Base-by-base conservation (phyloP, 2,888 invertebrate species). In the Ecliptopera silaceata region DNA sequence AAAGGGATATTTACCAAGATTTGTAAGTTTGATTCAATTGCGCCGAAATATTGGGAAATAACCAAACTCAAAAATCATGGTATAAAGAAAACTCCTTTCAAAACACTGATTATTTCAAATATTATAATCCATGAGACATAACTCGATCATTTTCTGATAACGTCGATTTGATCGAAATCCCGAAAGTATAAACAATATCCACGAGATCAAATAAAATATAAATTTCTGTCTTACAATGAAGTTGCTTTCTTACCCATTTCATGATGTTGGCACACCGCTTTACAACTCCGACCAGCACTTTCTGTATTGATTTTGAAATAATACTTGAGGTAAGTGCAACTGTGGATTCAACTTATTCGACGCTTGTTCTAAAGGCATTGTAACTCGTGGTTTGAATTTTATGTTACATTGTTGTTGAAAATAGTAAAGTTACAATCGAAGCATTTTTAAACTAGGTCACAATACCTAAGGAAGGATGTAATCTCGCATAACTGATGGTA, bases 231-330 rank as follows among this genome's bases (percentile, higher is more conserved):
- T 36, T 43, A 31, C 43, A 31, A 26, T 54, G 29, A 15, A 36
- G 36, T 15, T 36, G 29, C 31, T 55, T 26, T 43, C 29, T 42
- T 13, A 32, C 34, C 15, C 22, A 34, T 50, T 50, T 32, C 42
- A 44, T 38, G 44, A 49, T 55, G 55, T 55, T 43, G 49, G 43
- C 55, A 55, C 49, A 49, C 44, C 55, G 29, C 38, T 55, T 44
- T 43, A 36, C 12, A 48, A 55, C 55, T 48, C 32, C 15, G 41
- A 31, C 44, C 44, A 36, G 32, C 12, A 48, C 31, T 55, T 49
- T 49, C 38, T 31, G 31, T 49, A 43, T 42, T 49, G 48, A 49
- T 49, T 49, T 49, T 43, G 13, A 43, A 54, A 47, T 48, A 48
- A 55, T 36, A 47, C 13, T 47, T 8, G 18, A 17, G 34, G 39